These are phyloP conservation scores for Lamprotornis superbus DNA, from an alignment of 2,113 vertebrate species.

Conservation along the genomic window DNA sequence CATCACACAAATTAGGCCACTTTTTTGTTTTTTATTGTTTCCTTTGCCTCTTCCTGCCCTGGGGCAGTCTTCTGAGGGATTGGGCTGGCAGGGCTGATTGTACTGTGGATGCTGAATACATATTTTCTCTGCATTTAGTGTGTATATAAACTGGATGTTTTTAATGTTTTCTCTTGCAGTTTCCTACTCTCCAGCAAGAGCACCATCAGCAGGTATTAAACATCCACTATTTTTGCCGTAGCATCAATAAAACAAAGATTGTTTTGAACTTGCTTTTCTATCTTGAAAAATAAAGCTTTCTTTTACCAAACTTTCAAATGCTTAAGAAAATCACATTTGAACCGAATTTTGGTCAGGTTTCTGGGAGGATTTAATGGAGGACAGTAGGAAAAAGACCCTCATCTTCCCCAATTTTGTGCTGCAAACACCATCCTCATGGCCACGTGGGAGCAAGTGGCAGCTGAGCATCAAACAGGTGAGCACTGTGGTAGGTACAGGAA, in stretches of 20 bases:
- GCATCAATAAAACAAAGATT: not conserved
- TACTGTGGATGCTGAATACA: not conserved
- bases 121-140: not conserved
- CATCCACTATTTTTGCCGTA: not conserved
- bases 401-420: not conserved
- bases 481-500: not conserved
- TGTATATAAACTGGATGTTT: not conserved
- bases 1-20: not conserved
- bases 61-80: not conserved
- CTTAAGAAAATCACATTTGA: not conserved
- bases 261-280: not conserved
- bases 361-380: not conserved
- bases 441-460: not conserved
- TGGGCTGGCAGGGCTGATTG: not conserved
- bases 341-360: not conserved
- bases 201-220: not conserved
- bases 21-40: not conserved
- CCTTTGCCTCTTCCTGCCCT: not conserved
- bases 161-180: not conserved
- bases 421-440: not conserved
- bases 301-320: not conserved
- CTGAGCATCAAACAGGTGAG: not conserved
- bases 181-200: not conserved
- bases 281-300: not conserved
- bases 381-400: not conserved